A percentile compares a stretch with the other conserved stretches of the same genome.
phyloP scores from a whole-genome alignment of 92 coral and sea anemone genomes.

The Palythoa heliodiscus region DNA sequence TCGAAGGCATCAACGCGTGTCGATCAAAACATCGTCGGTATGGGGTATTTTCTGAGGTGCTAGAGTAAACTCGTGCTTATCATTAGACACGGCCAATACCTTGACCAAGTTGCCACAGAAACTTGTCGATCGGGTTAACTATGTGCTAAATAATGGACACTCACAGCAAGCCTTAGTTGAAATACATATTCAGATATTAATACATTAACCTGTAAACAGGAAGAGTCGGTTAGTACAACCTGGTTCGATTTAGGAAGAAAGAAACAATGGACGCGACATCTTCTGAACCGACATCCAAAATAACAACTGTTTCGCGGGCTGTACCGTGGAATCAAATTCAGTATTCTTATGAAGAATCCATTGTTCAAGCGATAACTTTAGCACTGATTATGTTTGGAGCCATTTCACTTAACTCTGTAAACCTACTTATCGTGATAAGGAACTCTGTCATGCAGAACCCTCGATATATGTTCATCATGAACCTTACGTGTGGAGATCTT shows the following conservation, averaged over 20 bases:
- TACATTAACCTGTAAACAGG: not conserved
- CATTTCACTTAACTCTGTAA: slow-evolving; percentile 64
- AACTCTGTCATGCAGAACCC: slow-evolving; percentile 89
- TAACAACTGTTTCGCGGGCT: slow-evolving; percentile 13
- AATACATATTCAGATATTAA: not conserved
- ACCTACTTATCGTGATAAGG: slow-evolving; percentile 68
- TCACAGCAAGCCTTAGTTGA: not conserved
- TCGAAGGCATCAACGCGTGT: slow-evolving; percentile 18
- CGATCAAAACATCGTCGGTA: slow-evolving; percentile 27
- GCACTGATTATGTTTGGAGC: slow-evolving; percentile 73
- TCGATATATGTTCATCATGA: slow-evolving; percentile 84
- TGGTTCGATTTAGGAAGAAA: not conserved
- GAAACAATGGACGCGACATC: slow-evolving; percentile 9
- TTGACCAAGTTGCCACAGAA: slow-evolving; percentile 21
- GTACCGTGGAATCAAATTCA: not conserved
- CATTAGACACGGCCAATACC: not conserved
- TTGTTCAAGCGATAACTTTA: slow-evolving; percentile 62
- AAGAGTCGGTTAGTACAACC: not conserved
- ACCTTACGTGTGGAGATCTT: slow-evolving; percentile 77
- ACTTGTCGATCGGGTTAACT: not conserved
- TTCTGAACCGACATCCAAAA: not conserved
- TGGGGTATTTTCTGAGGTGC: not conserved
- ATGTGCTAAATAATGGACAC: not conserved
- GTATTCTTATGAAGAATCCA: slow-evolving; percentile 53
- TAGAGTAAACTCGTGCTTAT: not conserved